Percentiles rank a stretch among this genome's conserved stretches.
Evolutionary conservation across 2,888 invertebrate genomes (phyloP).

Genomic region (Ferdinandea cuprea): DNA sequence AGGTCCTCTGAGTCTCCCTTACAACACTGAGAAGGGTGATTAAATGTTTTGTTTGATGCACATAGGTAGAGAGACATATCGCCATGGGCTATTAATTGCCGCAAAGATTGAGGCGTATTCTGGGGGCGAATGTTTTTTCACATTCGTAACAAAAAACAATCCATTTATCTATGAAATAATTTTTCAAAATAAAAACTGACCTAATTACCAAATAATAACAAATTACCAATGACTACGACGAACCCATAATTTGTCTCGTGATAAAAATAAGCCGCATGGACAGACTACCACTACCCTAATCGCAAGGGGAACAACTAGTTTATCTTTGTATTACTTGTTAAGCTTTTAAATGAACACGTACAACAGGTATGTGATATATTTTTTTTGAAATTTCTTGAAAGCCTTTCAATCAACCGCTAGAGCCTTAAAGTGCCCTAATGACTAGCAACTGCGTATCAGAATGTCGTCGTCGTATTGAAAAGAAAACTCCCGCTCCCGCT

Average conservation of each 20-base stretch:
- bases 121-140: neutral
- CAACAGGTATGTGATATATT: neutral
- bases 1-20: conserved; percentile 36
- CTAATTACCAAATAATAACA: neutral
- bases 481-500: too few species aligned
- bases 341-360: neutral
- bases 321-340: neutral
- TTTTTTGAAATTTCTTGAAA: neutral
- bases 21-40: neutral
- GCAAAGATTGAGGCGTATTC: neutral
- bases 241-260: neutral
- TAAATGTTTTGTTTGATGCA: too few species aligned
- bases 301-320: neutral
- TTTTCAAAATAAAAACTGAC: neutral
- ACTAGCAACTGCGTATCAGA: conserved; percentile 6
- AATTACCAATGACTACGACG: neutral
- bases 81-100: conserved; percentile 19
- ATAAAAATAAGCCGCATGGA: neutral
- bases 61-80: neutral
- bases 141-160: neutral
- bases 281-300: too few species aligned
- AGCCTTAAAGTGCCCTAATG: conserved; percentile 42
- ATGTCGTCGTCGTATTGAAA: neutral
- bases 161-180: neutral
- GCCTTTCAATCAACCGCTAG: neutral